A percentile compares a stretch with the other conserved stretches of the same genome.
Evolutionary conservation across 2,888 invertebrate genomes (phyloP).

Genomic region (Hypselothyrea guttata): DNA sequence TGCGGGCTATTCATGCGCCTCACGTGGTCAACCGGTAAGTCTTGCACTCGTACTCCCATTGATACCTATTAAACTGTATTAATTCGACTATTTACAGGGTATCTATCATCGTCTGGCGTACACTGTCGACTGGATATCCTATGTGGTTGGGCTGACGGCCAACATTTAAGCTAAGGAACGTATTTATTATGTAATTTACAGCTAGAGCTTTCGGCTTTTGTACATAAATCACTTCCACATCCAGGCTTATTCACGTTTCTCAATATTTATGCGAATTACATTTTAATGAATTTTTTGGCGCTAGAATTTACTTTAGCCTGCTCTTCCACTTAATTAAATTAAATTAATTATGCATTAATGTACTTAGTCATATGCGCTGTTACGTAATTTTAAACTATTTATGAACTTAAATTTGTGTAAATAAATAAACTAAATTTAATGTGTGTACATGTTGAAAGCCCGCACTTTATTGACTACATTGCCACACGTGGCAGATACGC

Average conservation of each 20-base stretch:
- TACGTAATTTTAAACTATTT: slow-evolving; percentile 78
- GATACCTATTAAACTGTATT: too few relatives aligned
- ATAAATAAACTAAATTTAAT: slow-evolving; percentile 76
- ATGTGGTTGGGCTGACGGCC: slow-evolving; percentile 83
- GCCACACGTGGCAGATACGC: slow-evolving; percentile 50
- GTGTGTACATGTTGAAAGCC: too few relatives aligned
- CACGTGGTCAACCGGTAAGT: slow-evolving; percentile 90
- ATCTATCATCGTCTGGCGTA: slow-evolving; percentile 96
- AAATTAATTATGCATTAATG: slow-evolving; percentile 61
- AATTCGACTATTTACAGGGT: too few relatives aligned
- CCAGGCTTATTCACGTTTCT: slow-evolving; percentile 17
- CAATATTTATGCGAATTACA: slow-evolving; percentile 49
- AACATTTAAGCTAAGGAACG: slow-evolving; percentile 69
- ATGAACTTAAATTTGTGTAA: slow-evolving; percentile 73
- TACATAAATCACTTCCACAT: slow-evolving; percentile 63
- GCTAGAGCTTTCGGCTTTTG: slow-evolving; percentile 48
- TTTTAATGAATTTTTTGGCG: slow-evolving; percentile 35
- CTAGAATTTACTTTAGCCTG: slow-evolving; percentile 37
- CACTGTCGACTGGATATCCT: slow-evolving; percentile 95
- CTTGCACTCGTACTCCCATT: too few relatives aligned
- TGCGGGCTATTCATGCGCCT: slow-evolving; percentile 96
- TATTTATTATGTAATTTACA: slow-evolving; percentile 51
- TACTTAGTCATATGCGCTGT: slow-evolving; percentile 77
- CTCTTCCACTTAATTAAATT: slow-evolving; percentile 25
- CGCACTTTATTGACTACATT: neutral